Evolutionary conservation across 2,888 invertebrate genomes (phyloP).

Genomic region (Bibio marci): DNA sequence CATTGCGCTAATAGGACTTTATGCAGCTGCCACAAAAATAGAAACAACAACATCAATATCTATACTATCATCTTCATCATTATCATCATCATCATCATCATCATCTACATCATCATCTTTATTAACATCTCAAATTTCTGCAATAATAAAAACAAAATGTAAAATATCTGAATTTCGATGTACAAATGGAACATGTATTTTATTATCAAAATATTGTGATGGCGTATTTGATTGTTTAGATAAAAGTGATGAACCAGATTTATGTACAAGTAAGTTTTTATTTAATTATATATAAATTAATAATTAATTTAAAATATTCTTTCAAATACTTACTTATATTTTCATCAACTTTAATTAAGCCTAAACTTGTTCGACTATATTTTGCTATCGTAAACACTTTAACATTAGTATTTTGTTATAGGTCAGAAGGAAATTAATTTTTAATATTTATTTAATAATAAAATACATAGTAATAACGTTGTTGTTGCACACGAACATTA

Average conservation of each 20-base stretch:
- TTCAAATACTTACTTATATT: too few relatives aligned
- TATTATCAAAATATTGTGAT: conserved; percentile 59
- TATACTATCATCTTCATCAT: not conserved
- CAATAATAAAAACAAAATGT: conserved; percentile 3
- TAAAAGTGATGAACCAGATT: conserved; percentile 55
- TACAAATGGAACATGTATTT: conserved; percentile 40
- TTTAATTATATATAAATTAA: too few relatives aligned
- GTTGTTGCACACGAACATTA: too few relatives aligned
- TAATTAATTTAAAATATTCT: too few relatives aligned
- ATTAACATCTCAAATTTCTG: not conserved
- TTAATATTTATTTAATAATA: too few relatives aligned
- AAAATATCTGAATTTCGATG: conserved; percentile 31
- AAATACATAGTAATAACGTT: too few relatives aligned
- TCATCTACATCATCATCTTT: conserved; percentile 1
- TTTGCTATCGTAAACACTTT: too few relatives aligned
- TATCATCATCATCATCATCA: conserved; percentile 1
- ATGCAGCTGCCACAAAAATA: conserved; percentile 3
- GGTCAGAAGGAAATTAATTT: too few relatives aligned
- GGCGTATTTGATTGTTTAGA: conserved; percentile 62
- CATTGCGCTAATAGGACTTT: conserved; percentile 7
- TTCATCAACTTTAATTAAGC: too few relatives aligned
- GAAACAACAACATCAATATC: not conserved
- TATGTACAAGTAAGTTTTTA: conserved; percentile 55
- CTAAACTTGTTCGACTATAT: too few relatives aligned
- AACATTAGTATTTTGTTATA: too few relatives aligned